A percentile compares a stretch with the other conserved stretches of the same genome.
Evolutionary conservation across 2,888 invertebrate genomes (phyloP).

Genomic region (Hirtodrosophila histrioides): DNA sequence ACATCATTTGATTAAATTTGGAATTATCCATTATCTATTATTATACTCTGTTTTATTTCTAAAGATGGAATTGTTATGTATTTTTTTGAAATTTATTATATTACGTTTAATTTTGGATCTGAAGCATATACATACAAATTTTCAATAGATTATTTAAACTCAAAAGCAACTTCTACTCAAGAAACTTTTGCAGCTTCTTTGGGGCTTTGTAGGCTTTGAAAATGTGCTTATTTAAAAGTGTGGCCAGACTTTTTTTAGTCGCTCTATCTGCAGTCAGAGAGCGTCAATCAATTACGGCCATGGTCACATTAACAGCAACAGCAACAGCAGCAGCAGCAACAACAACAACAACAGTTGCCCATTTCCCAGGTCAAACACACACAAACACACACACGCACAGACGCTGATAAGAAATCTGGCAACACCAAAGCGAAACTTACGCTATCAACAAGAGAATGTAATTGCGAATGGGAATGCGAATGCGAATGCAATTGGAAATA

Average conservation of each 20-base stretch:
- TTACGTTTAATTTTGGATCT: too few species aligned
- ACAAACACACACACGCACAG: constrained; percentile 12
- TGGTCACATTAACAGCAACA: constrained; percentile 52
- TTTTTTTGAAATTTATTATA: too few species aligned
- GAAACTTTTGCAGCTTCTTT: constrained; percentile 23
- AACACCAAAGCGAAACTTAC: constrained; percentile 40
- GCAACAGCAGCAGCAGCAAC: constrained; percentile 21
- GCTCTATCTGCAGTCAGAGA: constrained; percentile 45
- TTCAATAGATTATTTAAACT: too few species aligned
- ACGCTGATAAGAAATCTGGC: constrained; percentile 67
- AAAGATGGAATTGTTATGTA: too few species aligned
- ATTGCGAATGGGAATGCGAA: constrained; percentile 25
- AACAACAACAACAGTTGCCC: constrained; percentile 37
- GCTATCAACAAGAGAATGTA: constrained; percentile 62
- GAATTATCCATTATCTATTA: too few species aligned
- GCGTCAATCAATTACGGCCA: constrained; percentile 71
- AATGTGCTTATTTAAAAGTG: constrained; percentile 12
- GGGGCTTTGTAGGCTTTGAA: constrained; percentile 9
- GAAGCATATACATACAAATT: too few species aligned
- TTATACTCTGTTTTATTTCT: too few species aligned
- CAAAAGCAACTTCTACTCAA: background rate
- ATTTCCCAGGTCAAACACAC: constrained; percentile 65
- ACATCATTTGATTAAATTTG: too few species aligned
- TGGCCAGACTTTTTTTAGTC: constrained; percentile 27
- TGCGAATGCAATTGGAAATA: constrained; percentile 42